Conservation (phyloP, 2,113 vertebrate genomes). For the Lanius collurio region DNA sequence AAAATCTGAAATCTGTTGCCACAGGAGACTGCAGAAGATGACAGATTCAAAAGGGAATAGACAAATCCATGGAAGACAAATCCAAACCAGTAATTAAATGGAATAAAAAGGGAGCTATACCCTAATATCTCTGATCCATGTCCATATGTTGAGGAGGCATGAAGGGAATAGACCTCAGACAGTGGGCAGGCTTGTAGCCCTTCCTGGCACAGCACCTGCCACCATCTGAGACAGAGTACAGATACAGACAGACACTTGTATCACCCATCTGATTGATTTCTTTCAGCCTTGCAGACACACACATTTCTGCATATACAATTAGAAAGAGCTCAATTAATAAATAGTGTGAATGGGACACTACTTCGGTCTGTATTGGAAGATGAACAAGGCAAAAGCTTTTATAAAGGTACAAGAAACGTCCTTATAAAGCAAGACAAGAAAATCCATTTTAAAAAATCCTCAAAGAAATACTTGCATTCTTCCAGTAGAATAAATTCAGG, state of each 20-base stretch:
- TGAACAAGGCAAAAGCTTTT: neutral
- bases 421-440: neutral
- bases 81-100: neutral
- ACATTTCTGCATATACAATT: neutral
- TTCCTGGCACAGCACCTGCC: neutral
- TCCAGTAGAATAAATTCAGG: neutral
- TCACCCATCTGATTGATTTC: neutral
- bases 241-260: neutral
- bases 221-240: rapidly evolving
- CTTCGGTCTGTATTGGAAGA: neutral
- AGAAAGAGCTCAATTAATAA: neutral
- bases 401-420: neutral
- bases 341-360: neutral
- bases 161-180: neutral
- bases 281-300: neutral
- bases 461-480: neutral
- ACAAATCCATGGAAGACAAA: neutral
- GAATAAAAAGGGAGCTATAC: neutral
- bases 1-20: neutral
- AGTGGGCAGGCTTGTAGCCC: neutral
- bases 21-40: neutral
- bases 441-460: neutral
- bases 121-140: neutral
- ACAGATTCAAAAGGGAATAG: neutral
- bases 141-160: neutral